phyloP scores from a whole-genome alignment of 2,113 vertebrate genomes.

The Marcusenius ussheri region DNA sequence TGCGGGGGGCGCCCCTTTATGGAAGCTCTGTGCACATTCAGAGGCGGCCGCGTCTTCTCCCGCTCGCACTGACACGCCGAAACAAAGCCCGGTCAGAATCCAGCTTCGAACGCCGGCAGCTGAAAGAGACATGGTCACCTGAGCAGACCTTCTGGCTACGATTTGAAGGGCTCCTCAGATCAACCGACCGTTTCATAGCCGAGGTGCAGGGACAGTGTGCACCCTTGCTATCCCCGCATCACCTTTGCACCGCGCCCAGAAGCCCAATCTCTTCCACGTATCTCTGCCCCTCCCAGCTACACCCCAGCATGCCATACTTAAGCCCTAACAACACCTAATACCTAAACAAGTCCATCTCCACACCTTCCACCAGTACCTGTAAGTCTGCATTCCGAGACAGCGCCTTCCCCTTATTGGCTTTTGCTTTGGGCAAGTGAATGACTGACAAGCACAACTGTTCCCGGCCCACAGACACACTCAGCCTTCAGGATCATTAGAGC shows the following conservation, averaged over 20 bases:
- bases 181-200: background rate
- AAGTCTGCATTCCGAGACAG: conserved; percentile 51
- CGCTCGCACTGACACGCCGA: conserved; percentile 42
- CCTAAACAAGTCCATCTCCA: conserved; percentile 11
- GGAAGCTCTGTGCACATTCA: conserved; percentile 53
- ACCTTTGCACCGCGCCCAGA: conserved; percentile 25
- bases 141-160: background rate
- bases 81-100: conserved; percentile 35
- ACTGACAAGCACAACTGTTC: conserved; percentile 22
- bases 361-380: conserved; percentile 41
- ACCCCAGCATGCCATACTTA: conserved; percentile 35
- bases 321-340: conserved; percentile 35
- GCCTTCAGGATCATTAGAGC: background rate
- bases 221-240: background rate
- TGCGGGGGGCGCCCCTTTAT: conserved; percentile 49
- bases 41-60: conserved; percentile 35
- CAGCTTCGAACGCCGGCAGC: background rate
- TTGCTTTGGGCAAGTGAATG: background rate
- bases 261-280: conserved; percentile 52
- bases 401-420: background rate
- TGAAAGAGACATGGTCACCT: background rate
- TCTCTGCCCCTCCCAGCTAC: conserved; percentile 31
- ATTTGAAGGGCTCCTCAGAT: background rate
- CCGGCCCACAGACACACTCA: background rate
- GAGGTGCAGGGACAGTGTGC: background rate